Base-by-base conservation (phyloP, 2,888 invertebrate species). In the Stenotaenia linearis region DNA sequence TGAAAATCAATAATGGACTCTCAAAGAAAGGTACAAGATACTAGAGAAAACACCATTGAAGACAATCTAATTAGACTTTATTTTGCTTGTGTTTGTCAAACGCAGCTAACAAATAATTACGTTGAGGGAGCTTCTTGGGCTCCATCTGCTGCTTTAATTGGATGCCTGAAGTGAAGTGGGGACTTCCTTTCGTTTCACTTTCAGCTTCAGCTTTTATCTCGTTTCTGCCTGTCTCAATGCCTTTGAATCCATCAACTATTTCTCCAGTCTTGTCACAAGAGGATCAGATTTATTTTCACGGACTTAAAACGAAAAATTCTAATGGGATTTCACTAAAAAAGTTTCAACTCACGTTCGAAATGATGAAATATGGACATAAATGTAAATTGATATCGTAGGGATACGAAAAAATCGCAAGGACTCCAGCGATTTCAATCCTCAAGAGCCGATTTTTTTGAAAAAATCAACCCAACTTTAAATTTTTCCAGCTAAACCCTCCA, bases 101-200 rank as follows among this genome's bases (percentile, higher is more conserved):
- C 69, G 23, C 69, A 69, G 69, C 69, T 69, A 69, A 69, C 69
- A 69, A 69, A 69, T 69, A 69, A 69, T 69, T 69, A 69, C 69
- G 69, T 69, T 12, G 69, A 69, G 69, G 69, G 69, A 12, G 69
- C 4, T 3, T 69, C 25, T 25, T 69, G 12, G 25, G 69, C 25
- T 69, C 69, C 69, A 69, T 69, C 69, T 69, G 69, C 69, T 69
- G 28, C 69, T 69, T 69, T 69, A 69, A 69, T 69, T 69, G 69
- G 69, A 69, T 69, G 69, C 28, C 69, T 45, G 69, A n/a, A n/a
- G n/a, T 69, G 69, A 69, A 69, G 69, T 28, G 69, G 69, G 28
- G 28, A 69, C 69, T 69, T 69, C 69, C 28, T 69, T 69, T 50
- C 50, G 50, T 50, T 50, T 50, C 18, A 50, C 45, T 61, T 61